phyloP scores from a whole-genome alignment of 2,888 invertebrate genomes.

The Conomelus anceps region DNA sequence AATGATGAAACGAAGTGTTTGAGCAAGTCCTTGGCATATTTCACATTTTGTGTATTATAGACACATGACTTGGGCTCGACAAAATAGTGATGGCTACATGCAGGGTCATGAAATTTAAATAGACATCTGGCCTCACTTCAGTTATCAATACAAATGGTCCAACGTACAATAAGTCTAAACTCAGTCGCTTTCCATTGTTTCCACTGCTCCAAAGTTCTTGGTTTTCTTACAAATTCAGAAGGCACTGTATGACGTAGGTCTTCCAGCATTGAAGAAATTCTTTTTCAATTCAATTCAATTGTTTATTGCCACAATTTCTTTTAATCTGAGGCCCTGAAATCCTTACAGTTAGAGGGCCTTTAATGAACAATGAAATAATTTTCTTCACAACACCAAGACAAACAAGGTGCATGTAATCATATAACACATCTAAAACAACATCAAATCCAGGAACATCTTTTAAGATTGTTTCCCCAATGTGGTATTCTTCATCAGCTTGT shows the following conservation, averaged over 20 bases:
- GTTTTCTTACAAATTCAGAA: constrained; percentile 36
- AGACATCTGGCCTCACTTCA: no score
- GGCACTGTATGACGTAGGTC: constrained; percentile 15
- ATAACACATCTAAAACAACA: constrained; percentile 32
- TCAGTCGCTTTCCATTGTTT: constrained; percentile 38
- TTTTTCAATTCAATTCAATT: no score
- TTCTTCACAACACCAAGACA: constrained; percentile 37
- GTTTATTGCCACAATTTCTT: no score
- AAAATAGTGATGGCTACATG: no score
- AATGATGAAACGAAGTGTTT: no score
- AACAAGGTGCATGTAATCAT: constrained; percentile 37
- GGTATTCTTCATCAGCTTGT: constrained; percentile 31
- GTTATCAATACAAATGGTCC: constrained; percentile 33
- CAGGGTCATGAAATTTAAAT: no score
- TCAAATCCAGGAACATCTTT: constrained; percentile 36
- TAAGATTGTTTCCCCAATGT: constrained; percentile 29
- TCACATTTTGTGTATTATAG: no score
- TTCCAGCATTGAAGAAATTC: constrained; percentile 8
- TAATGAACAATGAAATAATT: constrained; percentile 34
- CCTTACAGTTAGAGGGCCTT: constrained; percentile 26
- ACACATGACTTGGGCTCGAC: no score
- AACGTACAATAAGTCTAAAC: constrained; percentile 35
- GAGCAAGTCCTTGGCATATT: no score
- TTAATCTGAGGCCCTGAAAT: neutral
- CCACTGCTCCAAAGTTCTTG: constrained; percentile 32